Evolutionary conservation across 2,113 vertebrate species (phyloP), one percentile per base, ranked within the genome.

Genomic region (Labeo rohita): DNA sequence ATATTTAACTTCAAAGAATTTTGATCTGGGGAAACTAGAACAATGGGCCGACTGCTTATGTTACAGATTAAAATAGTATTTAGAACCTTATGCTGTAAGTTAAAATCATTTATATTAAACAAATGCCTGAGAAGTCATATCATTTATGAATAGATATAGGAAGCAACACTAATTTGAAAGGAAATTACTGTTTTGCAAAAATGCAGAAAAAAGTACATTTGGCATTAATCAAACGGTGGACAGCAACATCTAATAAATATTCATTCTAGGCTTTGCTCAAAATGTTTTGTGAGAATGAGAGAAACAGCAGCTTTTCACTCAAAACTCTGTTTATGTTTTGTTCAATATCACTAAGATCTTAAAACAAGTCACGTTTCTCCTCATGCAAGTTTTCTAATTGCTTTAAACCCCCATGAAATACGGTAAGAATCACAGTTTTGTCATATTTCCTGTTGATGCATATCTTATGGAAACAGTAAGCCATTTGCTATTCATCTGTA

Each of bases 1-100:
- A 80, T 80, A 76, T 45, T 61, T 87, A 85, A 81, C 87, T 86
- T 86, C 52, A 45, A 68, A 16, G 9, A 73, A 59, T 86, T 70
- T 82, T 80, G 80, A 88, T 80, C 18, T 49, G n/a, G 15, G 23
- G 76, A 47, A 74, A 52, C 15, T 18, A 45, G 28, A 75, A 68
- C 61, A 11, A 59, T 84, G 45, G 66, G 66, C n/a, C n/a, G 1
- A 83, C 50, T 87, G 63, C 15, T 73, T 63, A 16, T 61, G 85
- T 75, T 78, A 23, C 16, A 77, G 61, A 43, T 16, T 43, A 66
- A 73, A 84, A 56, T 45, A 21, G 61, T 68, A 87, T 85, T 87
- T 56, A 70, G 18, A 81, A 65, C 68, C 49, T 2, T 13, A 34
- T 68, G 43, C 12, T 73, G 68, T 21, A 75, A 52, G 11, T 87